Percentiles rank a stretch among this genome's conserved stretches.
These are phyloP conservation scores for Brevipalpus yothersi DNA, from an alignment of 1,140 invertebrate genomes.

Conservation along the genomic window DNA sequence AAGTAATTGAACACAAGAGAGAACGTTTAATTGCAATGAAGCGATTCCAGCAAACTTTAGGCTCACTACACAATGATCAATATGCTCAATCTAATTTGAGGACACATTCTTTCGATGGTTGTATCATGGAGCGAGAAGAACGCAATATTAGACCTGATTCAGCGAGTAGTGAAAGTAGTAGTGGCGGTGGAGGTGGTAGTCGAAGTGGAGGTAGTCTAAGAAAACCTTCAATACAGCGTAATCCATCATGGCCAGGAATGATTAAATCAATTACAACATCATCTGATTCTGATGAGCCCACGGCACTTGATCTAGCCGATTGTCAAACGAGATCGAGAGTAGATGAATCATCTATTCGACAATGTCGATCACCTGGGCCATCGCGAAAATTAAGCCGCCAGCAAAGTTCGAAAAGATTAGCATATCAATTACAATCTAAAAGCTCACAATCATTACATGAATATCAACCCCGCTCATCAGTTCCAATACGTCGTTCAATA, in stretches of 20 bases:
- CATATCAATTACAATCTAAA: neutral
- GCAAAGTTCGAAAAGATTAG: neutral
- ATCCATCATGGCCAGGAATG: slow-evolving; percentile 2
- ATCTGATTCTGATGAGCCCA: neutral
- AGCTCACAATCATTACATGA: neutral
- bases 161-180: neutral
- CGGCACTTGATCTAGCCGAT: neutral
- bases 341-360: neutral
- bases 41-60: neutral
- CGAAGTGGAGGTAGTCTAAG: neutral
- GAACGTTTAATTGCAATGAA: neutral
- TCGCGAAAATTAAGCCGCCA: neutral
- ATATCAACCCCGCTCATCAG: neutral
- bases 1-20: neutral
- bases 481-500: neutral
- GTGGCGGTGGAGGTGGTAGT: neutral
- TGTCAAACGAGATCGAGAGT: neutral
- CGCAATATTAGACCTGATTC: neutral
- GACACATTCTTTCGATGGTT: neutral
- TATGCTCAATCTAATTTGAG: neutral
- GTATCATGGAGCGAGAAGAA: neutral
- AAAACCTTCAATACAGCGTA: neutral
- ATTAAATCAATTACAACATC: neutral
- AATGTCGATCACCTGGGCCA: neutral
- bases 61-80: neutral